These are phyloP conservation scores for Solea solea DNA, from an alignment of 2,113 vertebrate species.

Conservation along the genomic window DNA sequence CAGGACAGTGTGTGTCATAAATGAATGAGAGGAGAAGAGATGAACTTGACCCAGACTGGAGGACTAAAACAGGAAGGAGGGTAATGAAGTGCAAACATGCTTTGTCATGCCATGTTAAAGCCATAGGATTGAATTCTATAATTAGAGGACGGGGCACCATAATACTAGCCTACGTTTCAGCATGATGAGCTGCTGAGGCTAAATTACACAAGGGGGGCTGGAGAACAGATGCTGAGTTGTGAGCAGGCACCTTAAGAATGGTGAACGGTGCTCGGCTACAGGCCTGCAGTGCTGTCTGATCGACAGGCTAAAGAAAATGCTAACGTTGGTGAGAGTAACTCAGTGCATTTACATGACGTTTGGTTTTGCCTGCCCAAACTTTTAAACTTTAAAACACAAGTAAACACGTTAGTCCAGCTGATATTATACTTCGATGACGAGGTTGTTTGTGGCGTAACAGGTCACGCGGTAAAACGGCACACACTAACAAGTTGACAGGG, in stretches of 20 bases:
- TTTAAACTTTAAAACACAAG: too few species aligned
- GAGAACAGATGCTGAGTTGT: slow-evolving; percentile 67
- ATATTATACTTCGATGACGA: too few species aligned
- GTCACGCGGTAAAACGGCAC: too few species aligned
- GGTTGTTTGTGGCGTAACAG: too few species aligned
- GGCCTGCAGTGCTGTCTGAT: slow-evolving; percentile 10
- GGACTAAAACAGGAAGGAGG: slow-evolving; percentile 72
- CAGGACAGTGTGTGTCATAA: slow-evolving; percentile 53
- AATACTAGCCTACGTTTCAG: slow-evolving; percentile 73
- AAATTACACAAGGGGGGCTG: slow-evolving; percentile 60
- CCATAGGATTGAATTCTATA: slow-evolving; percentile 80
- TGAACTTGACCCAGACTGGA: slow-evolving; percentile 78
- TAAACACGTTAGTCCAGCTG: too few species aligned
- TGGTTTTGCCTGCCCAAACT: too few species aligned
- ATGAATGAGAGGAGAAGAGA: slow-evolving; percentile 63
- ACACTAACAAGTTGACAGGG: too few species aligned
- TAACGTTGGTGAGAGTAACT: too few species aligned
- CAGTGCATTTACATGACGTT: too few species aligned
- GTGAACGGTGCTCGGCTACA: slow-evolving; percentile 28
- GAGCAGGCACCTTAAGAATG: slow-evolving; percentile 44
- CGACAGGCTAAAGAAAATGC: slow-evolving; percentile 28
- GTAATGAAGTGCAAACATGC: slow-evolving; percentile 80
- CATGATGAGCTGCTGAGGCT: slow-evolving; percentile 60
- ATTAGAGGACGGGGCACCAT: slow-evolving; percentile 76
- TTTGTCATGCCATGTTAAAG: slow-evolving; percentile 78